These are phyloP conservation scores for Xiphophorus maculatus DNA, from an alignment of 2,113 vertebrate genomes.

Conservation along the genomic window DNA sequence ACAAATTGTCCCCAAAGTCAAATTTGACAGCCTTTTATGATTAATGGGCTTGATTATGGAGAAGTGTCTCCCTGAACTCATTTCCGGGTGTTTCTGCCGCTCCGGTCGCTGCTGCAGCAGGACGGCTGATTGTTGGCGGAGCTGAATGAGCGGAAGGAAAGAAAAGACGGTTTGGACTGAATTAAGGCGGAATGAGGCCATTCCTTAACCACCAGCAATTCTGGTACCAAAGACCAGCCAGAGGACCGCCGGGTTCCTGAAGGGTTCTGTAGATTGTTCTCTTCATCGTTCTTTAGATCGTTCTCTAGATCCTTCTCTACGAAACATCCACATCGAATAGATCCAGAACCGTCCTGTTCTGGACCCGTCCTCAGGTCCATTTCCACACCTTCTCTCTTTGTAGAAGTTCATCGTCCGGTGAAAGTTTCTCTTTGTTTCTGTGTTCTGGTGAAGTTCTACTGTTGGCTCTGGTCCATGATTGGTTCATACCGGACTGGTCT, in stretches of 20 bases:
- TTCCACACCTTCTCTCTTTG: too few relatives aligned
- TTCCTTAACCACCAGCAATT: constrained; percentile 44
- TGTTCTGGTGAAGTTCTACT: too few relatives aligned
- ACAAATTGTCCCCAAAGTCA: constrained; percentile 89
- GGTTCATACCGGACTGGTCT: too few relatives aligned
- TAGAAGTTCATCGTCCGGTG: too few relatives aligned
- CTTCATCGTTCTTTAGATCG: too few relatives aligned
- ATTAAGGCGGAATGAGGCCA: constrained; percentile 70
- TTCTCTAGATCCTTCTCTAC: too few relatives aligned
- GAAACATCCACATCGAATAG: too few relatives aligned
- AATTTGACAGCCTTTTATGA: constrained; percentile 86
- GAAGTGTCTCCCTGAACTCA: constrained; percentile 76
- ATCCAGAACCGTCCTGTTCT: too few relatives aligned
- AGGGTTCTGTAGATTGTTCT: background rate
- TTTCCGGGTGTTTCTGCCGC: constrained; percentile 75
- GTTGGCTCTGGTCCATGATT: too few relatives aligned
- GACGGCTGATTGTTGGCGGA: constrained; percentile 55
- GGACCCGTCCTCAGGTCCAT: too few relatives aligned
- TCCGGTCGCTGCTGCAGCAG: constrained; percentile 23
- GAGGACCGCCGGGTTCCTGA: background rate
- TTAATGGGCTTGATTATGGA: constrained; percentile 85
- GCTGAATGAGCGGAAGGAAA: constrained; percentile 33
- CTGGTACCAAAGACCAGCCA: background rate
- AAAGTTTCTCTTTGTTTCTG: too few relatives aligned
- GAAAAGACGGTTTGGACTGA: constrained; percentile 57